Base-by-base conservation (phyloP, 1,140 invertebrate genomes). In the Eupristina koningsbergeri region DNA sequence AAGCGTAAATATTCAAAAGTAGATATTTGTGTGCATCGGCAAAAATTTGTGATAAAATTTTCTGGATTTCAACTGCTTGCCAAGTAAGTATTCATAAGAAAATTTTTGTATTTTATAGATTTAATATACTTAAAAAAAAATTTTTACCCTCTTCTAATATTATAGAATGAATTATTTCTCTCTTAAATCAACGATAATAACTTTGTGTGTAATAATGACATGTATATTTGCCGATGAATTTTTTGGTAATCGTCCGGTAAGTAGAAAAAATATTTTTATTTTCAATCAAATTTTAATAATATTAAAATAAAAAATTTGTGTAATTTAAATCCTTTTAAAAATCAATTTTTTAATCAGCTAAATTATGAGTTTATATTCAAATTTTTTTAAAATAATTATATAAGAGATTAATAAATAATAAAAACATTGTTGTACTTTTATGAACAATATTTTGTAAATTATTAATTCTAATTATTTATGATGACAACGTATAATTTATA, bases 21-120 rank as follows among this genome's bases (percentile, higher is more conserved):
- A 71, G 19, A 41, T 41, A 31, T 71, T 71, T 15, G 67, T 71
- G 67, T 41, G 36, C 67, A 71, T 36, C 67, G n/a, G n/a, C n/a
- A n/a, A n/a, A n/a, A n/a, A n/a, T n/a, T n/a, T 71, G 67, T 71
- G 67, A n/a, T 6, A 41, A 22, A 71, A 41, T 41, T 41, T 71
- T 41, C 36, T 41, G 3, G 19, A 2, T 11, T 41, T 1, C 36
- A n/a, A 22, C 6, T 39, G 7, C 5, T 19, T 39, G 67, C 7
- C 67, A 71, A 71, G 67, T 71, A 71, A 71, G 67, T 71, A 71
- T 71, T 26, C 36, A n/a, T 26, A 71, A 39, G 64, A 7, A 39
- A 67, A 39, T 13, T 36, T 13, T 19, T 67, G 19, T 19, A 36
- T 34, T 36, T 58, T 19, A 36, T 5, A 5, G 41, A 71, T 41